Base-by-base conservation (phyloP, 2,888 invertebrate species). In the Oligia strigilis region DNA sequence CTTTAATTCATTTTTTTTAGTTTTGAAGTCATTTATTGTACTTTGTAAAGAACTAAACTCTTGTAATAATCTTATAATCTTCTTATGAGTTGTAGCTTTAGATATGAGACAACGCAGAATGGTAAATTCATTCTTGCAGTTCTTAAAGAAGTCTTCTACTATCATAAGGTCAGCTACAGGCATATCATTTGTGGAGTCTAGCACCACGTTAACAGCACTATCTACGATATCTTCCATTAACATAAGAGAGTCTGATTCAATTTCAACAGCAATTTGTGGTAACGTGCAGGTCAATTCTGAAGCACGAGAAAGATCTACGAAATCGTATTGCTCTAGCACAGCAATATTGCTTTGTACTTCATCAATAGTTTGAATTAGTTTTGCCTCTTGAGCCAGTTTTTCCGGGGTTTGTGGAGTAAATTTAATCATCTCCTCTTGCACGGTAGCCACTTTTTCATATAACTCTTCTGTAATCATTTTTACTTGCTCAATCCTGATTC, bases 261-360 rank as follows among this genome's bases (percentile, higher is more conserved):
- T 85, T 92, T 95, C 94, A 36, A 87, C 78, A 23, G 94, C 95
- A 14, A 92, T 49, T 81, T 94, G 93, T 46, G 93, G 92, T 19
- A 94, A 93, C 40, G 83, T 82, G 82, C 91, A 93, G 23, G 90
- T 86, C n/a, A 95, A 90, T 69, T 96, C 94, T 6, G 95, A 95
- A 60, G 89, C 91, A 80, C 91, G 89, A 23, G 95, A 93, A 66
- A 96, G 89, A 77, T 96, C 94, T 14, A 97, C 91, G 78, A 96
- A 95, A 82, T 96, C 93, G 88, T 93, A 95, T 85, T 96, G 93
- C 89, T 96, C 94, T 75, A 96, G 90, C 3, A 94, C 93, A 70
- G 95, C 95, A 85, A 96, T 95, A 83, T 93, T 95, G 36, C 87
- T 94, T 90, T 96, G 94, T 23, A 97, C 91, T 82, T 95, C 94